phyloP scores from a whole-genome alignment of 2,797 vertebrate species.

The Pipistrellus pygmaeus region DNA sequence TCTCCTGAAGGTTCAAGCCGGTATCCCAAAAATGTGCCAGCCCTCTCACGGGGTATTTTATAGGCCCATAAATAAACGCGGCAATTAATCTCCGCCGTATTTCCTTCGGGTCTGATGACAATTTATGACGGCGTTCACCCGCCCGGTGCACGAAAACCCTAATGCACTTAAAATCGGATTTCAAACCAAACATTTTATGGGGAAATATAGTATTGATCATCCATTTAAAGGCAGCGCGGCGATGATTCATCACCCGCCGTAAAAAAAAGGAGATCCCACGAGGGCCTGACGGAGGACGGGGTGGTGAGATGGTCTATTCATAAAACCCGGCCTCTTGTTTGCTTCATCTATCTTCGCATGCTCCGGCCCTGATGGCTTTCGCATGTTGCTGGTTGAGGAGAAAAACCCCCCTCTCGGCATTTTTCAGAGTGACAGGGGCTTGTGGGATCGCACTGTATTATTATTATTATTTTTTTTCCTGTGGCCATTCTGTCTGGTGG shows the following conservation, averaged over 20 bases:
- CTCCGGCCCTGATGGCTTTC: conserved; percentile 77
- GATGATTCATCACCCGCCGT: conserved; percentile 89
- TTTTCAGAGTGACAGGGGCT: conserved; percentile 77
- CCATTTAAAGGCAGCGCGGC: conserved; percentile 89
- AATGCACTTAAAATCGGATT: conserved; percentile 93
- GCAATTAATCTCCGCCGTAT: conserved; percentile 89
- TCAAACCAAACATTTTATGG: conserved; percentile 91
- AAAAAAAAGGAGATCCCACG: conserved; percentile 86
- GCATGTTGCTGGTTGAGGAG: conserved; percentile 70
- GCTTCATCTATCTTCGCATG: conserved; percentile 70
- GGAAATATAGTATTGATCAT: conserved; percentile 92
- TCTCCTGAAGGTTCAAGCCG: conserved; percentile 90
- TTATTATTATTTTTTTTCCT: neutral
- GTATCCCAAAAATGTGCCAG: conserved; percentile 91
- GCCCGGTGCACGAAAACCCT: conserved; percentile 88
- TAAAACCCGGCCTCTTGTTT: conserved; percentile 78
- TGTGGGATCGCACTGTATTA: conserved; percentile 40
- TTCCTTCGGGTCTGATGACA: conserved; percentile 90
- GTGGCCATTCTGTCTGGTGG: neutral
- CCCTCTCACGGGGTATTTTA: conserved; percentile 89
- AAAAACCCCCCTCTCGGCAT: conserved; percentile 70
- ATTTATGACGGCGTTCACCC: conserved; percentile 88
- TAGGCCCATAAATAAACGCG: conserved; percentile 92
- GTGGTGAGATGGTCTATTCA: conserved; percentile 71
- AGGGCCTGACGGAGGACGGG: conserved; percentile 82